Evolutionary conservation across 2,888 invertebrate species (phyloP).

Genomic region (Polylopha cassiicola): DNA sequence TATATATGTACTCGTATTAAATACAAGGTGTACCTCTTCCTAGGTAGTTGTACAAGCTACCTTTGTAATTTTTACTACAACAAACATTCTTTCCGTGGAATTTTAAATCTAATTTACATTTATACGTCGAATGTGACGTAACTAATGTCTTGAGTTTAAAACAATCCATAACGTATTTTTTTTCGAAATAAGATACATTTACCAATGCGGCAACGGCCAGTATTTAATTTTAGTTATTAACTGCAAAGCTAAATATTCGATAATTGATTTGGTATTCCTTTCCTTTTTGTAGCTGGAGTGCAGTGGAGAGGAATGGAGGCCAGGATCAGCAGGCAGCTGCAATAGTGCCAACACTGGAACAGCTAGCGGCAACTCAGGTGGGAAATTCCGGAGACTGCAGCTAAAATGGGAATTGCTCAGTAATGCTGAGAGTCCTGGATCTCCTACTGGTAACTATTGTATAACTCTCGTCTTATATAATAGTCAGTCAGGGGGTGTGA

Average conservation of each 20-base stretch:
- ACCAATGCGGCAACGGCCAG: too few relatives aligned
- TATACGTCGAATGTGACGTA: too few relatives aligned
- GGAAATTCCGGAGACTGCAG: slow-evolving; percentile 85
- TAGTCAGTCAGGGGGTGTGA: too few relatives aligned
- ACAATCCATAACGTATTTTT: too few relatives aligned
- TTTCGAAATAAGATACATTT: not conserved
- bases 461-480: not conserved
- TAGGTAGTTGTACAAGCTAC: too few relatives aligned
- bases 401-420: slow-evolving; percentile 89
- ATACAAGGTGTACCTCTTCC: too few relatives aligned
- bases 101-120: too few relatives aligned
- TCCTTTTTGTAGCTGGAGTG: slow-evolving; percentile 53
- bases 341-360: slow-evolving; percentile 67
- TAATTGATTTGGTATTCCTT: not conserved
- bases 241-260: not conserved
- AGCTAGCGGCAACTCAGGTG: slow-evolving; percentile 78
- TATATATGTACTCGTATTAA: too few relatives aligned
- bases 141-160: too few relatives aligned
- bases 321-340: slow-evolving; percentile 63
- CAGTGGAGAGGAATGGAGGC: slow-evolving; percentile 69
- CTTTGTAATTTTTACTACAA: too few relatives aligned
- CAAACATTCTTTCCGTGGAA: too few relatives aligned
- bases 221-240: too few relatives aligned
- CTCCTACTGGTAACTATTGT: slow-evolving; percentile 55
- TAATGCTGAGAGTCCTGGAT: slow-evolving; percentile 61